These are phyloP conservation scores for Ips typographus DNA, from an alignment of 1,140 invertebrate species.

Conservation along the genomic window DNA sequence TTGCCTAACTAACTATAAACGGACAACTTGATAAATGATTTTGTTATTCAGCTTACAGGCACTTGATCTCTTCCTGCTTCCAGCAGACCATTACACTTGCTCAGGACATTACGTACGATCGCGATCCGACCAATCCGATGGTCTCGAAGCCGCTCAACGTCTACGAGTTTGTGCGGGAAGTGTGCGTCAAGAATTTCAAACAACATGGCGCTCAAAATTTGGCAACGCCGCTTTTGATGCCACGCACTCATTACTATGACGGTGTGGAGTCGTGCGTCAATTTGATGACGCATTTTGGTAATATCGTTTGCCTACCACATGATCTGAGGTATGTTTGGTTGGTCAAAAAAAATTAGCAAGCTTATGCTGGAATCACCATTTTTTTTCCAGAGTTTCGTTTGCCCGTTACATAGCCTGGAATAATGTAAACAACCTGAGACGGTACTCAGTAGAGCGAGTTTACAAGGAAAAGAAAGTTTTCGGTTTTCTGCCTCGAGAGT, in stretches of 20 bases:
- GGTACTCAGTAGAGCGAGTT: conserved; percentile 85
- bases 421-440: conserved; percentile 73
- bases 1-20: not conserved
- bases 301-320: conserved; percentile 77
- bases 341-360: not conserved
- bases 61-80: conserved; percentile 71
- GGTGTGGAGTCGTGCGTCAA: conserved; percentile 66
- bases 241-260: conserved; percentile 63
- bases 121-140: conserved; percentile 56
- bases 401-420: conserved; percentile 82
- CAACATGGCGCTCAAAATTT: conserved; percentile 76
- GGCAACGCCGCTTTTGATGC: conserved; percentile 74
- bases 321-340: conserved; percentile 58
- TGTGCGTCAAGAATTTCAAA: conserved; percentile 59
- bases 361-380: not conserved
- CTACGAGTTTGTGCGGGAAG: conserved; percentile 45
- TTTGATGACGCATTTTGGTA: conserved; percentile 83
- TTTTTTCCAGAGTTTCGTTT: conserved; percentile 65
- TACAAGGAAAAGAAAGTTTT: conserved; percentile 81
- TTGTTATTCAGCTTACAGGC: conserved; percentile 60
- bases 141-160: conserved; percentile 39
- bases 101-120: conserved; percentile 76
- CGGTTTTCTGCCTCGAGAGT: conserved; percentile 85
- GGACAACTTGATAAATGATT: not conserved
- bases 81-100: conserved; percentile 65